These are phyloP conservation scores for Spea bombifrons DNA, from an alignment of 2,113 vertebrate species.

Conservation along the genomic window DNA sequence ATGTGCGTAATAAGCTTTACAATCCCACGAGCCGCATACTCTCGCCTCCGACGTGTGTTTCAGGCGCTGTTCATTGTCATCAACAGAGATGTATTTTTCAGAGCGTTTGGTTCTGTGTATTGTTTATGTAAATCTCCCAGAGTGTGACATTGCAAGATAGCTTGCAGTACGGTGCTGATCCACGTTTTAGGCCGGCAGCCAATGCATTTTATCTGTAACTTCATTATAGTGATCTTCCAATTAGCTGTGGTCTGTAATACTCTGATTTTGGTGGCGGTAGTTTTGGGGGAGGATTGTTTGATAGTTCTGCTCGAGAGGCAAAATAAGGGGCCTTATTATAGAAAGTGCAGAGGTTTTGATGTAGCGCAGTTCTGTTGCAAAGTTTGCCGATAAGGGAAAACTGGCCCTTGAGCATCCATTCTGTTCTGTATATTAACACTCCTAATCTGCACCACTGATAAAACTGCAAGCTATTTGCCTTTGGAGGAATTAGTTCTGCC, in stretches of 20 bases:
- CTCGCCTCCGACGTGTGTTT: slow-evolving; percentile 54
- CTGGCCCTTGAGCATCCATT: slow-evolving; percentile 99
- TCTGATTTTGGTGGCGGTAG: slow-evolving; percentile 92
- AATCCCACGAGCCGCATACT: slow-evolving; percentile 20
- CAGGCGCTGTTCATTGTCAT: slow-evolving; percentile 78
- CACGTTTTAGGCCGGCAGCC: slow-evolving; percentile 97
- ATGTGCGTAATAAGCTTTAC: slow-evolving; percentile 9
- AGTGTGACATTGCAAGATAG: slow-evolving; percentile 99
- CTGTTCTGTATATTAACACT: slow-evolving; percentile 99
- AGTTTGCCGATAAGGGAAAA: slow-evolving; percentile 99
- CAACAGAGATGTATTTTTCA: slow-evolving; percentile 92
- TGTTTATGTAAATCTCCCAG: slow-evolving; percentile 99
- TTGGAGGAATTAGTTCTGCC: slow-evolving; percentile 99
- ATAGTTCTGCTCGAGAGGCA: slow-evolving; percentile 99
- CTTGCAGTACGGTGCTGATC: slow-evolving; percentile 98
- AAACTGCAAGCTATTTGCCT: slow-evolving; percentile 99
- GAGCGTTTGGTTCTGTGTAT: slow-evolving; percentile 91
- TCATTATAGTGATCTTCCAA: slow-evolving; percentile 99
- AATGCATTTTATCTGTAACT: slow-evolving; percentile 99
- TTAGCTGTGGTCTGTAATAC: slow-evolving; percentile 98
- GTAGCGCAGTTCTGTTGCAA: slow-evolving; percentile 99
- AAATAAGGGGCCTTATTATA: slow-evolving; percentile 99
- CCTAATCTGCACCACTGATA: slow-evolving; percentile 99
- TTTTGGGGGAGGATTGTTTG: slow-evolving; percentile 84
- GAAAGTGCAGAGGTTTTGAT: slow-evolving; percentile 88